Conservation (phyloP, 2,888 invertebrate species). For the Sepiola atlantica region DNA sequence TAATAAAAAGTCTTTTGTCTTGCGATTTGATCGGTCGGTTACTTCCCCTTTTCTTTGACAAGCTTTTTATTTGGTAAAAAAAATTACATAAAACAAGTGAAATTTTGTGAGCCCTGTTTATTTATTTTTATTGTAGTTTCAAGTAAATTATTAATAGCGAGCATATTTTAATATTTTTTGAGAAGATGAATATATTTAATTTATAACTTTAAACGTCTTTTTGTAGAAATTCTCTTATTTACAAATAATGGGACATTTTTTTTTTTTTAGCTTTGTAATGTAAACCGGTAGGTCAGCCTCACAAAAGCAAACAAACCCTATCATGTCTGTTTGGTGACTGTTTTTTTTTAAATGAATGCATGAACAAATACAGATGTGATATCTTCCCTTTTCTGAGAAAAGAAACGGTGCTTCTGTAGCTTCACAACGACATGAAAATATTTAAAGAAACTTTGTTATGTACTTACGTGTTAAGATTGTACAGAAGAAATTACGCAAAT, state of each 20-base stretch:
- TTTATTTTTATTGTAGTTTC: neutral
- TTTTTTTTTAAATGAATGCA: neutral
- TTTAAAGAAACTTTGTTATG: no score
- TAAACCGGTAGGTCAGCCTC: neutral
- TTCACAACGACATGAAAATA: no score
- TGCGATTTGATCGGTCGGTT: neutral
- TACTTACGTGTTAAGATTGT: no score
- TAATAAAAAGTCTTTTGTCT: neutral
- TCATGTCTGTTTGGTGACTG: neutral
- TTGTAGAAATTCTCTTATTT: no score
- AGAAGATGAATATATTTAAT: neutral
- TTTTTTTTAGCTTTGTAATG: neutral
- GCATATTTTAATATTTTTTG: neutral
- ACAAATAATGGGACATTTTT: no score
- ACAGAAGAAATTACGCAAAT: no score
- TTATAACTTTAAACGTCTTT: neutral
- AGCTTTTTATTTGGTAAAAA: neutral
- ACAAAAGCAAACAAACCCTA: neutral
- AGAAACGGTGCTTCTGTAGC: no score
- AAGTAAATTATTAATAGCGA: neutral
- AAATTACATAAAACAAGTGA: neutral
- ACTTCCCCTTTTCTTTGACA: neutral
- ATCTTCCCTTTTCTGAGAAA: neutral
- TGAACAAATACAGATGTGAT: neutral
- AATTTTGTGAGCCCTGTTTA: neutral